Percentiles rank a stretch among this genome's conserved stretches.
Evolutionary conservation across 2,797 vertebrate species (phyloP).

Genomic region (Huso huso): DNA sequence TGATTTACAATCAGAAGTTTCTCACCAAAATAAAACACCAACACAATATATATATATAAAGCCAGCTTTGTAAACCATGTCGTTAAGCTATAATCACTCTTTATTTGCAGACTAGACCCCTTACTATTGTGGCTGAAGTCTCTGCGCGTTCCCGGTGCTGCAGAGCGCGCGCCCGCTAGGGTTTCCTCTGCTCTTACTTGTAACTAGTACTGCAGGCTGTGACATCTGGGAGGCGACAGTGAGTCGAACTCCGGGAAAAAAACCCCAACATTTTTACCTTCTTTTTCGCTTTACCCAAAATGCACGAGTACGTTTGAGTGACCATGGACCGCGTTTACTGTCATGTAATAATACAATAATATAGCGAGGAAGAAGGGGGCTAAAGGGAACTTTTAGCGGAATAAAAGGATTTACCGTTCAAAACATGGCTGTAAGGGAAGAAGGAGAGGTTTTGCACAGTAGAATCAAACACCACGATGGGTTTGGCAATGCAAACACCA

Average conservation of each 20-base stretch:
- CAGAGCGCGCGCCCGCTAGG: slow-evolving; percentile 25
- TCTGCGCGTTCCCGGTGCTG: slow-evolving; percentile 24
- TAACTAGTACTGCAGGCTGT: slow-evolving; percentile 28
- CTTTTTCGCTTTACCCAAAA: slow-evolving; percentile 52
- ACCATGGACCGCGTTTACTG: slow-evolving; percentile 60
- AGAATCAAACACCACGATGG: slow-evolving; percentile 65
- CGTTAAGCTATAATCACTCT: no score
- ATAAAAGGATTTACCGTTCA: slow-evolving; percentile 39
- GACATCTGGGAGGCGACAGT: slow-evolving; percentile 64
- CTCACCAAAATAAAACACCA: no score
- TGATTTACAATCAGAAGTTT: no score
- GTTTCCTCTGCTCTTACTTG: slow-evolving; percentile 28
- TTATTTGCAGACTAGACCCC: no score
- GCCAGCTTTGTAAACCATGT: no score
- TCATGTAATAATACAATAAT: slow-evolving; percentile 58
- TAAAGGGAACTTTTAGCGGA: slow-evolving; percentile 38
- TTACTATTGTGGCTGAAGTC: not conserved
- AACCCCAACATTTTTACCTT: slow-evolving; percentile 30
- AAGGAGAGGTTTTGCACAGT: slow-evolving; percentile 60
- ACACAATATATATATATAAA: no score
- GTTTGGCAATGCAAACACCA: slow-evolving; percentile 59
- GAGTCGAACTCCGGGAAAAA: slow-evolving; percentile 41
- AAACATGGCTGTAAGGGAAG: slow-evolving; percentile 69
- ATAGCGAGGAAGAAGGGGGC: slow-evolving; percentile 36
- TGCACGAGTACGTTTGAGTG: slow-evolving; percentile 67